phyloP scores from a whole-genome alignment of 2,113 vertebrate genomes.

The Pedionomus torquatus region DNA sequence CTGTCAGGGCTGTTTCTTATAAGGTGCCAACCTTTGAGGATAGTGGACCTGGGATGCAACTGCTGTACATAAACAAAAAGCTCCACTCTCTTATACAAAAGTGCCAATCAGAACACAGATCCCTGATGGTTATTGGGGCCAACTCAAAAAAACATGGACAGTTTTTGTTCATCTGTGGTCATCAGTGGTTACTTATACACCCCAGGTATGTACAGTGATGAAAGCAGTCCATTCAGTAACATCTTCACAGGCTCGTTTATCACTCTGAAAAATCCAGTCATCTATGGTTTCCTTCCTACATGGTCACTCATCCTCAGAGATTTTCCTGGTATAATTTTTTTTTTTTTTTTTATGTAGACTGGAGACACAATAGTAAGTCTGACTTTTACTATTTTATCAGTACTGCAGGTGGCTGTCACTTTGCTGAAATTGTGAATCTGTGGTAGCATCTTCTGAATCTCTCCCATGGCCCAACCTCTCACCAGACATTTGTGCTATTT shows the following conservation, averaged over 20 bases:
- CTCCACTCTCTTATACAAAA: background rate
- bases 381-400: background rate
- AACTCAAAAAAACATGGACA: background rate
- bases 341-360: background rate
- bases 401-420: background rate
- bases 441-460: background rate
- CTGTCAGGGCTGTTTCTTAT: background rate
- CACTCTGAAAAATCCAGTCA: background rate
- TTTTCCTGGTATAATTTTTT: background rate
- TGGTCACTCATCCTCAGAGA: background rate
- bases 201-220: accelerated
- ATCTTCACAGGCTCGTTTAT: background rate
- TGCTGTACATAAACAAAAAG: background rate
- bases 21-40: background rate
- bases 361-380: background rate
- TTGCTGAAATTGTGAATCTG: background rate
- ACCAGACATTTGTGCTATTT: background rate
- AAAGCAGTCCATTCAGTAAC: background rate
- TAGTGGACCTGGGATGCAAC: background rate
- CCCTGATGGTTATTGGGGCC: background rate
- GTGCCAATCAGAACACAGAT: background rate
- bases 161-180: background rate
- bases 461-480: background rate
- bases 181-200: background rate
- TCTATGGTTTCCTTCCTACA: background rate